Evolutionary conservation across 2,797 vertebrate genomes (phyloP).

Genomic region (Phaenicophaeus curvirostris): DNA sequence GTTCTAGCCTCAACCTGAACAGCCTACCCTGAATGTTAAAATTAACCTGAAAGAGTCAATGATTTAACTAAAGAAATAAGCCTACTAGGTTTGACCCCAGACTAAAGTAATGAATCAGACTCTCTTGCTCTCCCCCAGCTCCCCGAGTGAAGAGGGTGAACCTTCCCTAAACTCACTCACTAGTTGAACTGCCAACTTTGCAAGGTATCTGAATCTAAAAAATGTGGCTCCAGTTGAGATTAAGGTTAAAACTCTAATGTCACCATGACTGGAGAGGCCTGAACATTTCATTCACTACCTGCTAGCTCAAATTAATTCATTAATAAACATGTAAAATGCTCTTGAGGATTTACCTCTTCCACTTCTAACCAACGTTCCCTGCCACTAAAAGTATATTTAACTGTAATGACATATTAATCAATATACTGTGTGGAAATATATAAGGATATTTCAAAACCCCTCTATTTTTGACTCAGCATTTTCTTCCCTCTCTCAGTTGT

Average conservation of each 20-base stretch:
- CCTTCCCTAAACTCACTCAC: neutral
- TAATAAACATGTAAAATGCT: neutral
- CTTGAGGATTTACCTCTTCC: neutral
- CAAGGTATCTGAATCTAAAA: neutral
- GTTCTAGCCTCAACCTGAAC: neutral
- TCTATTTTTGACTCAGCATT: neutral
- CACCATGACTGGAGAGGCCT: neutral
- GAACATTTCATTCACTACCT: neutral
- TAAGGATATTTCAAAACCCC: neutral
- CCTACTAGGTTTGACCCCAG: neutral
- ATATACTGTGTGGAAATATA: neutral
- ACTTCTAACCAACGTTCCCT: neutral
- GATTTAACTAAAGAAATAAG: constrained; percentile 5
- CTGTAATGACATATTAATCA: neutral
- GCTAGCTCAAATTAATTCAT: neutral
- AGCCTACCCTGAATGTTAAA: constrained; percentile 9
- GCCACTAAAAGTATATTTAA: neutral
- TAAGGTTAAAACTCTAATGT: neutral
- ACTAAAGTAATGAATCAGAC: neutral
- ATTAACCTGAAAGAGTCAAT: constrained; percentile 14
- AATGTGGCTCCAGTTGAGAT: neutral
- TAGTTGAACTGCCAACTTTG: neutral
- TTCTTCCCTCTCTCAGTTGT: neutral
- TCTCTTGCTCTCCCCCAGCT: neutral
- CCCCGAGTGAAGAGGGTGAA: constrained; percentile 9